Conservation (phyloP, 2,113 vertebrate species). For the Otus sunia region DNA sequence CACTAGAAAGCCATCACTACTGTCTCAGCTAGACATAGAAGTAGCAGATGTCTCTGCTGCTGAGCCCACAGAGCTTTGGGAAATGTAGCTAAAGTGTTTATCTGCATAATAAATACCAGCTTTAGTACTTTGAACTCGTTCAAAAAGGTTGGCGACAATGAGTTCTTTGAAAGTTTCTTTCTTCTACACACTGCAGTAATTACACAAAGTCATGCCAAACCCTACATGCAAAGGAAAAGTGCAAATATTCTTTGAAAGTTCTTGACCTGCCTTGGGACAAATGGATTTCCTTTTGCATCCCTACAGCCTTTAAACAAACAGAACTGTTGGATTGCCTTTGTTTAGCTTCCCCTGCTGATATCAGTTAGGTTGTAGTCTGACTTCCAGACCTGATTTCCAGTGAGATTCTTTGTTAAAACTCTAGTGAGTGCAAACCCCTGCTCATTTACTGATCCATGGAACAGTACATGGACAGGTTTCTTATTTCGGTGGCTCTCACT, state of each 20-base stretch:
- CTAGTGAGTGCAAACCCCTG: neutral
- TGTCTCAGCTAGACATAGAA: neutral
- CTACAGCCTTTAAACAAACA: neutral
- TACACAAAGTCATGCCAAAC: neutral
- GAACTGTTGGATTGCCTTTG: neutral
- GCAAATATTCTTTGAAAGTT: neutral
- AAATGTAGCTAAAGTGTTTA: neutral
- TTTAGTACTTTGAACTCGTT: neutral
- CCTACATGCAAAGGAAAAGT: neutral
- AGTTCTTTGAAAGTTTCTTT: neutral
- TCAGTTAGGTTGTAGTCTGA: neutral
- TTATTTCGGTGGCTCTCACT: neutral
- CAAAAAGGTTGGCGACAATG: neutral
- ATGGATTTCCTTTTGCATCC: neutral
- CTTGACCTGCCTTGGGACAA: neutral
- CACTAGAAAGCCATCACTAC: neutral
- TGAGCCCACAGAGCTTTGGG: neutral
- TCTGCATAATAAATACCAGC: neutral
- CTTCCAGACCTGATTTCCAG: neutral
- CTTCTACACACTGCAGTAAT: neutral
- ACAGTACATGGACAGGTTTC: neutral
- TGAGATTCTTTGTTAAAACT: neutral
- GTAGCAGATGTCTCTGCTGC: neutral
- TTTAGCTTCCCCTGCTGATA: neutral
- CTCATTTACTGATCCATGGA: neutral